These are phyloP conservation scores for Chiloscyllium plagiosum DNA, from an alignment of 2,113 vertebrate species.

Conservation along the genomic window DNA sequence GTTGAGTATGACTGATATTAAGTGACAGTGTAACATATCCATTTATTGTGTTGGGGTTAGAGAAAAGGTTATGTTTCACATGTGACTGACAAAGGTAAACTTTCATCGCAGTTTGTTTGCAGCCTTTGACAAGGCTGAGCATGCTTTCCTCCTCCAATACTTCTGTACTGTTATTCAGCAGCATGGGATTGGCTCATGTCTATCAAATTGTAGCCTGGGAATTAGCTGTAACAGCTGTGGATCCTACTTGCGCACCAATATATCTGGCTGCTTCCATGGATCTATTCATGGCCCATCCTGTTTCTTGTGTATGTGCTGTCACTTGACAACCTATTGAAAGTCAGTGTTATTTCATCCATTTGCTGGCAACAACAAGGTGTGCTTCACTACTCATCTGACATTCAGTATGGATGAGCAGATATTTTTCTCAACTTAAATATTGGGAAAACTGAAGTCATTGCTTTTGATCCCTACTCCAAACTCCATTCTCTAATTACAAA, in stretches of 20 bases:
- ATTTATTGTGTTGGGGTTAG: no score
- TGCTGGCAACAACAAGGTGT: background rate
- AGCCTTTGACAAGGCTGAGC: background rate
- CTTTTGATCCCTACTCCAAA: no score
- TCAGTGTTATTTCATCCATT: background rate
- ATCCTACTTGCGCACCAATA: background rate
- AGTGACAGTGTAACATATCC: background rate
- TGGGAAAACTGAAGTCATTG: background rate
- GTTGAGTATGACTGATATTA: background rate
- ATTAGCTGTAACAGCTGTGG: background rate
- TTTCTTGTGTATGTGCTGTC: background rate
- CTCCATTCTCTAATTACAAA: no score
- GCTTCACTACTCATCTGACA: background rate
- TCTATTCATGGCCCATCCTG: background rate
- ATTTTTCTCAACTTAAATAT: background rate
- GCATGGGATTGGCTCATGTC: background rate
- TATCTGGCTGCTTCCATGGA: background rate
- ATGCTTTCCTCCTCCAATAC: background rate
- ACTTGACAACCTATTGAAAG: background rate
- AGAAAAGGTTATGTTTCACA: background rate
- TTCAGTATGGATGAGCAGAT: background rate
- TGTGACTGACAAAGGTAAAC: background rate
- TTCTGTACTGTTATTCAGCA: background rate
- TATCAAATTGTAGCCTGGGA: background rate
- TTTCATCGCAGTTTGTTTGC: background rate